Base-by-base conservation (phyloP, 2,797 vertebrate genomes). In the Sebastes alutus region DNA sequence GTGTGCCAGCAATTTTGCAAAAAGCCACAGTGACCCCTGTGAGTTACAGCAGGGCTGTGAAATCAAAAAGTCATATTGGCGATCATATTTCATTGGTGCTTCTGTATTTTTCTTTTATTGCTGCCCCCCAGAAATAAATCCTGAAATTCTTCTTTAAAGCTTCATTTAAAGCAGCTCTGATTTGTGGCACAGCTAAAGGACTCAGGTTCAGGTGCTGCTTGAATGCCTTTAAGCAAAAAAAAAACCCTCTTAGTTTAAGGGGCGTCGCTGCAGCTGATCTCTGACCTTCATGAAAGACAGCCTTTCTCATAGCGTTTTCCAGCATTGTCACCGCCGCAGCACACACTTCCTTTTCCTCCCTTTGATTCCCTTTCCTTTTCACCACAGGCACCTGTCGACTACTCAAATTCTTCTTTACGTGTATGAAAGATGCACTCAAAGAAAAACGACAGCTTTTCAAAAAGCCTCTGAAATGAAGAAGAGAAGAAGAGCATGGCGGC, bases 391-490 rank as follows among this genome's bases (percentile, higher is more conserved):
- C 20, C 13, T 13, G 32, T 84, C 78, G 71, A 60, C 29, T 86
- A 72, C 62, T 77, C n/a, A 22, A 78, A 69, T 72, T 79, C 75
- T 35, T 82, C 65, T 87, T 82, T 52, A 65, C 59, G 60, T 29
- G 29, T 72, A 62, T 72, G 78, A 77, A 63, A 72, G 60, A 78
- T 58, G 63, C 69, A 72, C 25, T 72, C 46, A 74, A 83, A 79
- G 70, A 76, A 87, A 88, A 87, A 88, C 4, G 7, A 69, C 38
- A 11, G 62, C 72, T 76, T 83, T 84, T 72, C 7, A 82, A 63
- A 63, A 76, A 80, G 49, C 59, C 38, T 68, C 60, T 23, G 62
- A 77, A 76, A 77, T 78, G 69, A 82, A 78, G 38, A 42, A 42
- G 38, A 42, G 13, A 42, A 42, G 38, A 42, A 42, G 69, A 83